A percentile compares a stretch with the other conserved stretches of the same genome.
Conservation (phyloP, 2,113 vertebrate species). For the Australoheros scitulus region DNA sequence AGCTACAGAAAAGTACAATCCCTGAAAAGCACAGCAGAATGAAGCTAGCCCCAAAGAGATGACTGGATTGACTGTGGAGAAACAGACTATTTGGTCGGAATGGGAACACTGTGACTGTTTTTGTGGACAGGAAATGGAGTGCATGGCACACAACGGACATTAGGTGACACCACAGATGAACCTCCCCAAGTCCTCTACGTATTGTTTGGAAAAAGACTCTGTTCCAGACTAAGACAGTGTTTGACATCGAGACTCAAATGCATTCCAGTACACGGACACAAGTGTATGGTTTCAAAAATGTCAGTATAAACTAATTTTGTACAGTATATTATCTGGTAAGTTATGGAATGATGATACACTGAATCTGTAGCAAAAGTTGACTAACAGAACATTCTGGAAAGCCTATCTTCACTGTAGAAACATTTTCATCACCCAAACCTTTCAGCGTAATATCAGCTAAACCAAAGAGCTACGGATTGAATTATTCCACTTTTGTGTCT, state of each 20-base stretch:
- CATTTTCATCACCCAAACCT: slow-evolving; percentile 4
- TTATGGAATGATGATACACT: slow-evolving; percentile 79
- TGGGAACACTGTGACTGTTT: not conserved
- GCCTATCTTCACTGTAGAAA: slow-evolving; percentile 34
- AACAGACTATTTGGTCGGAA: slow-evolving; percentile 7
- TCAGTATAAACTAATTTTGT: slow-evolving; percentile 49
- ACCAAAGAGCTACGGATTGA: slow-evolving; percentile 27
- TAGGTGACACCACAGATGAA: not conserved
- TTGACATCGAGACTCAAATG: slow-evolving; percentile 6
- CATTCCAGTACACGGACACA: slow-evolving; percentile 41
- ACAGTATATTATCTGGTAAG: slow-evolving; percentile 67
- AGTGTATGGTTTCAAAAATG: slow-evolving; percentile 38
- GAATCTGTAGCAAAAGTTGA: slow-evolving; percentile 56
- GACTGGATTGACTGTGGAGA: slow-evolving; percentile 4
- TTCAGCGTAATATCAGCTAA: slow-evolving; percentile 17
- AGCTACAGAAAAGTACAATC: not conserved
- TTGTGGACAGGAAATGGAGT: not conserved
- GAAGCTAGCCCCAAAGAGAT: not conserved
- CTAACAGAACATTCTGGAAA: slow-evolving; percentile 7
- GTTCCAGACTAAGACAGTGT: slow-evolving; percentile 20
- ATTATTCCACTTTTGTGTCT: slow-evolving; percentile 14
- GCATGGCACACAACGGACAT: not conserved
- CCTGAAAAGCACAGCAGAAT: not conserved
- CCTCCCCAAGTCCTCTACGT: not conserved
- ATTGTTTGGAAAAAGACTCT: slow-evolving; percentile 35